Conservation (phyloP, 2,888 invertebrate species). For the Hypercompe scribonia region DNA sequence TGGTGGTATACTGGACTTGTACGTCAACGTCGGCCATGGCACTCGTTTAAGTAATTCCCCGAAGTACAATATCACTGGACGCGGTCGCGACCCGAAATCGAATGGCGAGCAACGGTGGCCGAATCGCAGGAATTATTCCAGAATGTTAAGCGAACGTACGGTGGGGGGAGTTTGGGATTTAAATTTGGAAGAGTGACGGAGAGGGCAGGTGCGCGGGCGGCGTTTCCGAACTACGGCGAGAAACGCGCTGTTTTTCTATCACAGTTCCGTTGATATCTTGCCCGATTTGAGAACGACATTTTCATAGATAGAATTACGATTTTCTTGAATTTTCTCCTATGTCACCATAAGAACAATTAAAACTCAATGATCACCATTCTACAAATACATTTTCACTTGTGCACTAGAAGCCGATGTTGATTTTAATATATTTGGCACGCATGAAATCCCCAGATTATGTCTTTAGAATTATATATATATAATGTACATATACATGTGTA, state of each 20-base stretch:
- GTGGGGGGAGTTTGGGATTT: constrained; percentile 86
- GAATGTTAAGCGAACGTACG: constrained; percentile 81
- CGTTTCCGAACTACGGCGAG: constrained; percentile 71
- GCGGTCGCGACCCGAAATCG: constrained; percentile 87
- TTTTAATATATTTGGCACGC: constrained; percentile 3
- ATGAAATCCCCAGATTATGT: constrained; percentile 3
- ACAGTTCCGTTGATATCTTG: constrained; percentile 62
- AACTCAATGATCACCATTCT: too few relatives aligned
- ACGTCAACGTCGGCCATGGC: constrained; percentile 96
- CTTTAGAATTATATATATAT: neutral
- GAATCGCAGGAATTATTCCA: constrained; percentile 86
- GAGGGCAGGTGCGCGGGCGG: constrained; percentile 87
- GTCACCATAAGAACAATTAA: neutral
- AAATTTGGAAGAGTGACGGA: constrained; percentile 87
- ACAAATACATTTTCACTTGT: neutral
- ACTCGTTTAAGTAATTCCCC: constrained; percentile 62
- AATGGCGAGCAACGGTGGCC: constrained; percentile 84
- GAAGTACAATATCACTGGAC: constrained; percentile 80
- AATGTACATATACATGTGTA: neutral
- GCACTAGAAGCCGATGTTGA: constrained; percentile 1
- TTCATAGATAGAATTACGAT: constrained; percentile 1
- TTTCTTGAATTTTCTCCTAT: neutral
- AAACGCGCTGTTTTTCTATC: constrained; percentile 67
- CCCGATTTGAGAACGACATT: constrained; percentile 59
- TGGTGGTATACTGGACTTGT: constrained; percentile 94